Base-by-base conservation (phyloP, 2,797 vertebrate genomes). In the Kryptolebias ocellatus region DNA sequence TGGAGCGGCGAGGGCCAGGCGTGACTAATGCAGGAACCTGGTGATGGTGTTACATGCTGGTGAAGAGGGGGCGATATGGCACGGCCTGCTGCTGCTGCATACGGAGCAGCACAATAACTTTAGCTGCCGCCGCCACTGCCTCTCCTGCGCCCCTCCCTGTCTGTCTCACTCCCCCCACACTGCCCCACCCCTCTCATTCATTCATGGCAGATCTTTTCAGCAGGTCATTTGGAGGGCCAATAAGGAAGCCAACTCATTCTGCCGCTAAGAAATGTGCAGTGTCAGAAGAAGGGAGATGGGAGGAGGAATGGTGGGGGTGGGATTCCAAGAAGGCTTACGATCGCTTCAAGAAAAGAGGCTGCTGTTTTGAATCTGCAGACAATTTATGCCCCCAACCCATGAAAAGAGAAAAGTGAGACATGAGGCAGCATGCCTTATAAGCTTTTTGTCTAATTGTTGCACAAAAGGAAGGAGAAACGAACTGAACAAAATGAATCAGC, bases 151-250 rank as follows among this genome's bases (percentile, higher is more conserved):
- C 80, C 66, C 68, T 68, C 61, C 81, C 65, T 62, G 37, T 59
- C 74, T 64, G 49, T 66, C 69, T 24, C 3, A 24, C 20, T 24
- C 65, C 72, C 54, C 53, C 61, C 44, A 75, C 20, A 64, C 74
- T 59, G 51, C 80, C 89, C 75, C 55, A 80, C 84, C 88, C 89
- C 84, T 24, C 77, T 85, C 76, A 78, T 76, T 83, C 83, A 90
- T 93, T 93, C 91, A 91, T 61, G 49, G 85, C 63, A 77, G 81
- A 72, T 82, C 80, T 80, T 90, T 92, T 90, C 87, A 92, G 83
- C 87, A 61, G 81, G 81, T 92, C 89, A 88, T 92, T 92, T 84
- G 89, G 83, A 88, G 55, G 73, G 79, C 83, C 86, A 81, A 85
- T 88, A 91, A 92, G 91, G 90, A 89, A 83, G 67, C 87, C 51